These are phyloP conservation scores for Sander lucioperca DNA, from an alignment of 2,113 vertebrate genomes.

Conservation along the genomic window DNA sequence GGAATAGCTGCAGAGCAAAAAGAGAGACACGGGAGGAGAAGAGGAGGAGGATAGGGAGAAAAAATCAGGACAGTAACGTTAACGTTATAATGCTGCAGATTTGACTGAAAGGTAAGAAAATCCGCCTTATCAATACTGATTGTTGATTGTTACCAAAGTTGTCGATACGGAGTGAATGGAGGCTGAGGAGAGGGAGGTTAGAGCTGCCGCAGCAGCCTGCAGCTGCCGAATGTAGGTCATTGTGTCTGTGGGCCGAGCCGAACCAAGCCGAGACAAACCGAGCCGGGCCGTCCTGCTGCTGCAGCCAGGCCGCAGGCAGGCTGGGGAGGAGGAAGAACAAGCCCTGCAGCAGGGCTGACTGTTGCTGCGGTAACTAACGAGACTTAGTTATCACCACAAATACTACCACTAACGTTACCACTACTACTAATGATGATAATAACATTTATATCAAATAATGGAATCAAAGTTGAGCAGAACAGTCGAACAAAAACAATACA, in stretches of 20 bases:
- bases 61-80: slow-evolving; percentile 21
- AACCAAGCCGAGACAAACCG: slow-evolving; percentile 40
- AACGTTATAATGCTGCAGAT: slow-evolving; percentile 58
- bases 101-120: slow-evolving; percentile 74
- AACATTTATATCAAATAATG: too few species aligned
- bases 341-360: slow-evolving; percentile 30
- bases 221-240: slow-evolving; percentile 75
- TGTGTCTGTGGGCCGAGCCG: slow-evolving; percentile 74
- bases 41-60: slow-evolving; percentile 18
- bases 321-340: slow-evolving; percentile 28
- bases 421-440: background rate
- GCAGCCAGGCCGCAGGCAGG: slow-evolving; percentile 49
- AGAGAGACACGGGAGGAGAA: slow-evolving; percentile 8
- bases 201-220: slow-evolving; percentile 25
- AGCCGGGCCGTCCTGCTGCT: slow-evolving; percentile 41
- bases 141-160: slow-evolving; percentile 20
- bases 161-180: slow-evolving; percentile 25
- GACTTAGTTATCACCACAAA: background rate
- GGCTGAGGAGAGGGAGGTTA: slow-evolving; percentile 18
- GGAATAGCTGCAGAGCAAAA: slow-evolving; percentile 12
- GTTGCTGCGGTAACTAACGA: slow-evolving; percentile 14
- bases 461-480: background rate
- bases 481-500: background rate
- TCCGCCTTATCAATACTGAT: slow-evolving; percentile 26
- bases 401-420: too few species aligned